Evolutionary conservation across 2,797 vertebrate genomes (phyloP).

Genomic region (Darevskia nairensis): DNA sequence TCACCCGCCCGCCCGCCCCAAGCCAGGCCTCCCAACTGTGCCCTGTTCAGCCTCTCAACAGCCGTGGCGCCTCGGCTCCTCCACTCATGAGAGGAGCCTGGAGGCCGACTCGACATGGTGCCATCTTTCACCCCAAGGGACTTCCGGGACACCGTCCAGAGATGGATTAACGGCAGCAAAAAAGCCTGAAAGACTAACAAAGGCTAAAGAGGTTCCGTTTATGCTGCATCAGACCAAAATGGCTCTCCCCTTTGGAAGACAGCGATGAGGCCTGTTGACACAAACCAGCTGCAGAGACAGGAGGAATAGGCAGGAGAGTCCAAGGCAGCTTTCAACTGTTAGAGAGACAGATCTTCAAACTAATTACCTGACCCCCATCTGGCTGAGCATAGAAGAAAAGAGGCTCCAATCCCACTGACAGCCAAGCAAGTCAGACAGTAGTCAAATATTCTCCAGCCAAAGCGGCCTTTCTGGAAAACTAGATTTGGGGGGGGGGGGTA

Average conservation of each 20-base stretch:
- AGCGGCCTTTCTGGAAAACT: background rate
- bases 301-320: too few relatives aligned
- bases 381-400: background rate
- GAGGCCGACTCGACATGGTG: background rate
- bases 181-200: background rate
- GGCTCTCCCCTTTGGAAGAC: too few relatives aligned
- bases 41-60: background rate
- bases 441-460: background rate
- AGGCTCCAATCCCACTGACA: background rate
- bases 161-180: too few relatives aligned
- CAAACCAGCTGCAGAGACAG: too few relatives aligned
- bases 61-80: background rate
- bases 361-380: background rate
- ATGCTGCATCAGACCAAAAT: background rate
- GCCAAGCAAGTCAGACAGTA: background rate
- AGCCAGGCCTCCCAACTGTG: background rate
- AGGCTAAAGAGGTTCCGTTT: background rate
- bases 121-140: too few relatives aligned
- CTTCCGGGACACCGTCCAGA: fast-evolving
- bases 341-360: background rate
- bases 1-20: background rate
- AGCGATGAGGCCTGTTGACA: too few relatives aligned
- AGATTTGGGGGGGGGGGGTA: background rate
- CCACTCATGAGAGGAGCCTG: fast-evolving
- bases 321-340: background rate